Evolutionary conservation across 2,888 invertebrate species (phyloP).

Genomic region (Acholoe squamosa): DNA sequence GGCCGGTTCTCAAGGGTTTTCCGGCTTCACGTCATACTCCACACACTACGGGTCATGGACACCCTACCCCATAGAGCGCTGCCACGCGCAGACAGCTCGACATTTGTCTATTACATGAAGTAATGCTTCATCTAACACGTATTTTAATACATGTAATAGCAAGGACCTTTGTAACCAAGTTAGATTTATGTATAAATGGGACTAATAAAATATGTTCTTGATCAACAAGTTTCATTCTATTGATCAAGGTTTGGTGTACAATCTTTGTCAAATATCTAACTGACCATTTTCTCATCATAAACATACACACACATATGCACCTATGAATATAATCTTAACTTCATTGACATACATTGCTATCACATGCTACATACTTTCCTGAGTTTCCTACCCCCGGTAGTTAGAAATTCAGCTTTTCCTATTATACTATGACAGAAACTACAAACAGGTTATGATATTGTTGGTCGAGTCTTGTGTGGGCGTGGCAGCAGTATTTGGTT

Average conservation of each 20-base stretch:
- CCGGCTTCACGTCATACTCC: constrained; percentile 10
- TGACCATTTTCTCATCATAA: too few species aligned
- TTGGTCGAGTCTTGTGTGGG: background rate
- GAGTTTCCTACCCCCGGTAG: too few species aligned
- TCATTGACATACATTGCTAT: too few species aligned
- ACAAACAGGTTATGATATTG: too few species aligned
- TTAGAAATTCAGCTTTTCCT: too few species aligned
- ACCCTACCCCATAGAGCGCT: background rate
- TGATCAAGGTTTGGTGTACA: background rate
- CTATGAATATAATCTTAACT: too few species aligned
- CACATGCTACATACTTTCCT: too few species aligned
- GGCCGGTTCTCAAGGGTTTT: background rate
- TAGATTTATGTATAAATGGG: background rate
- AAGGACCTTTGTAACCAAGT: background rate
- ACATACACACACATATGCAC: too few species aligned
- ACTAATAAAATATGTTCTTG: background rate
- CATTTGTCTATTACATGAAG: background rate
- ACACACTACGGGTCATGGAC: background rate
- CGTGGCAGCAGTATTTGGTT: background rate
- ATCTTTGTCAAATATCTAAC: background rate
- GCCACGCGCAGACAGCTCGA: background rate
- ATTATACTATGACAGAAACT: too few species aligned
- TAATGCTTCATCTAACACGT: too few species aligned
- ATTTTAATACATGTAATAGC: background rate
- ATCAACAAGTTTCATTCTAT: too few species aligned